Evolutionary conservation across 2,113 vertebrate species (phyloP).

Genomic region (Stictonetta naevosa): DNA sequence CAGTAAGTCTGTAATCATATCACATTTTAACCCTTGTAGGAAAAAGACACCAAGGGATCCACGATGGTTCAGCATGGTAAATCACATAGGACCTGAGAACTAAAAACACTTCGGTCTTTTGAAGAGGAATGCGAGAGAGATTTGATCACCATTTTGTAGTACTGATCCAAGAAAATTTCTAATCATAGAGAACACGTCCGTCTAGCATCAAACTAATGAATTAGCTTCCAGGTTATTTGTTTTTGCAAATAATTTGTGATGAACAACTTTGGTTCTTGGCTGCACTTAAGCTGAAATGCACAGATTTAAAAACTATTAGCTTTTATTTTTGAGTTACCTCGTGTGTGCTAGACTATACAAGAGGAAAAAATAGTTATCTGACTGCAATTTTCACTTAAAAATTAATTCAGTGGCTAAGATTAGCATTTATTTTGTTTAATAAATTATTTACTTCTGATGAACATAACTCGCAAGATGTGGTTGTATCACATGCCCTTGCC

Average conservation of each 20-base stretch:
- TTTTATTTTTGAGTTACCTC: neutral
- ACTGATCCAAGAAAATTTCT: neutral
- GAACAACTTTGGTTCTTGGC: neutral
- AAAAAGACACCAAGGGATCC: neutral
- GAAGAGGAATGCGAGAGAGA: neutral
- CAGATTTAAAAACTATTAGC: neutral
- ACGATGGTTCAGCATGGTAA: accelerated
- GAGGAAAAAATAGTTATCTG: neutral
- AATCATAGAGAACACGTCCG: neutral
- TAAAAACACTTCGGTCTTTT: neutral
- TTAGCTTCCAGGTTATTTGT: neutral
- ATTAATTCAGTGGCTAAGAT: neutral
- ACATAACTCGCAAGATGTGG: neutral
- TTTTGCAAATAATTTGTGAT: neutral
- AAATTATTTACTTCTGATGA: neutral
- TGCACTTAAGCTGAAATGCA: neutral
- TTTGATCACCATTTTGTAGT: neutral
- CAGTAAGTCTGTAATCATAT: neutral
- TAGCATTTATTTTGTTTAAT: neutral
- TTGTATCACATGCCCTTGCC: neutral
- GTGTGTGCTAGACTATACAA: neutral
- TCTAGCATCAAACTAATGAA: neutral
- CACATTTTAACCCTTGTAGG: neutral
- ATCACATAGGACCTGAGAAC: neutral
- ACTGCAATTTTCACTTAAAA: neutral